A percentile compares a stretch with the other conserved stretches of the same genome.
Conservation (phyloP, 2,797 vertebrate genomes). For the Ptychadena robeensis region DNA sequence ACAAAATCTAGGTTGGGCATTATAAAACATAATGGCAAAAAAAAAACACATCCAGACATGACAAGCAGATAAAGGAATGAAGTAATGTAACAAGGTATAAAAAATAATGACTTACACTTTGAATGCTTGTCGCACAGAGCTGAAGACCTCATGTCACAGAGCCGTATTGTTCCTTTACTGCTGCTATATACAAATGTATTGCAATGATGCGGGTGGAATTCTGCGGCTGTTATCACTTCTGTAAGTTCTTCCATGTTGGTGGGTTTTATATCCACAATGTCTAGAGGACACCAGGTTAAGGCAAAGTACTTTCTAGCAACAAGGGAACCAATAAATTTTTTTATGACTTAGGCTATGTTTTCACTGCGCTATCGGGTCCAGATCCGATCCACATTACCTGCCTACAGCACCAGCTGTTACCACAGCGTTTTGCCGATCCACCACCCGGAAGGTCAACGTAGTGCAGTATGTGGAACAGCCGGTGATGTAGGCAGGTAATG, state of each 20-base stretch:
- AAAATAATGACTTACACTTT: conserved; percentile 85
- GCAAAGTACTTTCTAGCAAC: conserved; percentile 52
- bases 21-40: neutral
- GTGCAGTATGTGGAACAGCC: no score
- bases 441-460: no score
- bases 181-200: conserved; percentile 98
- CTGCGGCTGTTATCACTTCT: conserved; percentile 94
- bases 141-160: conserved; percentile 94
- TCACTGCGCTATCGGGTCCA: no score
- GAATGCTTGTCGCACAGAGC: conserved; percentile 93
- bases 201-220: conserved; percentile 97
- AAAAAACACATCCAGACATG: neutral
- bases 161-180: conserved; percentile 97
- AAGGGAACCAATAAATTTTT: neutral
- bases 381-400: no score
- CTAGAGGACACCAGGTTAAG: conserved; percentile 81
- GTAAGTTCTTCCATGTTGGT: conserved; percentile 99
- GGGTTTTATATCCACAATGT: conserved; percentile 97
- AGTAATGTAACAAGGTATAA: neutral
- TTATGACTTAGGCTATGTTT: no score
- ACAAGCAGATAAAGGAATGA: neutral
- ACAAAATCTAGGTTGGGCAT: no score
- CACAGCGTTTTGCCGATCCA: no score
- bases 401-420: no score
- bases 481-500: no score